These are phyloP conservation scores for Aphodius granarius DNA, from an alignment of 2,888 invertebrate species.

Conservation along the genomic window DNA sequence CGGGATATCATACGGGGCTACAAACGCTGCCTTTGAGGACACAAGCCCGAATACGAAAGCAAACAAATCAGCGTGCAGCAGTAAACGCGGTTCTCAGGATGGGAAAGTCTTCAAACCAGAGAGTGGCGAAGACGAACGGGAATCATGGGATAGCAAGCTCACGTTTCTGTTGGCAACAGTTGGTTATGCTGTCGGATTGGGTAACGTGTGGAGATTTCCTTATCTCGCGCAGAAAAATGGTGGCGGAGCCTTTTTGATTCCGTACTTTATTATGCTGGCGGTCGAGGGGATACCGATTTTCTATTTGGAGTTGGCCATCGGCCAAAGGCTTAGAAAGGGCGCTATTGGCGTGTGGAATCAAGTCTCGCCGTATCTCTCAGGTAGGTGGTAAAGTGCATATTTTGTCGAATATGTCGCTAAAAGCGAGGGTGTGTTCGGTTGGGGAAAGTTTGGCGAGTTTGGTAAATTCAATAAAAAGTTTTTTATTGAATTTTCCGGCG, in stretches of 20 bases:
- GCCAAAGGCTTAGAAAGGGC: slow-evolving; percentile 89
- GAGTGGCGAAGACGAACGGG: slow-evolving; percentile 73
- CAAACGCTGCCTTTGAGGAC: slow-evolving; percentile 80
- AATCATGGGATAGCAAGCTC: slow-evolving; percentile 91
- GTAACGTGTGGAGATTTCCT: slow-evolving; percentile 95
- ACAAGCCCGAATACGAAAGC: slow-evolving; percentile 58
- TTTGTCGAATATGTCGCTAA: not conserved
- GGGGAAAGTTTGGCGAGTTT: not conserved
- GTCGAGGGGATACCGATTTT: slow-evolving; percentile 96
- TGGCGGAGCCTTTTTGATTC: slow-evolving; percentile 95
- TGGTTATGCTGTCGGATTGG: slow-evolving; percentile 85
- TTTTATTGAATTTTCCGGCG: not conserved
- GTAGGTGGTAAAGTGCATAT: slow-evolving; percentile 34
- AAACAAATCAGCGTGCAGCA: slow-evolving; percentile 51
- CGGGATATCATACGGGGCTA: slow-evolving; percentile 76
- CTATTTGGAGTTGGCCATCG: slow-evolving; percentile 93
- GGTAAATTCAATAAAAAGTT: not conserved
- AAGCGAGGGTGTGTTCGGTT: not conserved
- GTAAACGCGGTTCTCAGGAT: slow-evolving; percentile 64
- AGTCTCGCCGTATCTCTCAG: slow-evolving; percentile 81
- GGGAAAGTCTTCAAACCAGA: slow-evolving; percentile 68
- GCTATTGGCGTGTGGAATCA: slow-evolving; percentile 96
- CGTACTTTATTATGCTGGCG: slow-evolving; percentile 93
- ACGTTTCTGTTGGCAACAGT: slow-evolving; percentile 93
- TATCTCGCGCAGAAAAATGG: slow-evolving; percentile 94